phyloP scores from a whole-genome alignment of 2,888 invertebrate species.

The Noctua janthe region DNA sequence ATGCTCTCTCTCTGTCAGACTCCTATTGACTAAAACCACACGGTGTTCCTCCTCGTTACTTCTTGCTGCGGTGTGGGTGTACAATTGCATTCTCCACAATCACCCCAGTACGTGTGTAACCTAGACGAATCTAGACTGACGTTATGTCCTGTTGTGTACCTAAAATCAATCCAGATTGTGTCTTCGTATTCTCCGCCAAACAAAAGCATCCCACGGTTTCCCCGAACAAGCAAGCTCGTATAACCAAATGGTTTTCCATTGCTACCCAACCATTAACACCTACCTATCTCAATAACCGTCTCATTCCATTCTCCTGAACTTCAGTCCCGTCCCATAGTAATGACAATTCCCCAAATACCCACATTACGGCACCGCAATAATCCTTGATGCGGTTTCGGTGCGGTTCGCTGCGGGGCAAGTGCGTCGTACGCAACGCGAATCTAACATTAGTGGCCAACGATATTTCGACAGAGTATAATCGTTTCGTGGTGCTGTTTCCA shows the following conservation, averaged over 20 bases:
- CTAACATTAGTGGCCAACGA: constrained; percentile 59
- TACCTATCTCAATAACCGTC: neutral
- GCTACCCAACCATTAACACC: neutral
- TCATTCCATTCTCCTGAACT: constrained; percentile 22
- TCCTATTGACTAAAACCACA: too few species aligned
- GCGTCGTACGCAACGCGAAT: constrained; percentile 55
- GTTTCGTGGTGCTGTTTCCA: constrained; percentile 44
- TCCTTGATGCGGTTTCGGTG: constrained; percentile 48
- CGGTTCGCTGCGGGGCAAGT: constrained; percentile 35
- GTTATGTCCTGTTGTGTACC: too few species aligned
- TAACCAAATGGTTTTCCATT: neutral
- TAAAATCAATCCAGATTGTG: too few species aligned
- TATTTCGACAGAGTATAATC: constrained; percentile 60
- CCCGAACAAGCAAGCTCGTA: too few species aligned
- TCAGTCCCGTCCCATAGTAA: constrained; percentile 13
- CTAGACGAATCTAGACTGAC: too few species aligned
- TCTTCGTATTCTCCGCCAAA: too few species aligned
- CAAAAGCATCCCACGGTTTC: too few species aligned
- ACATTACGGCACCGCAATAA: constrained; percentile 42
- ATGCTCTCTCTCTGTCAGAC: too few species aligned
- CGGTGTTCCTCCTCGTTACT: too few species aligned
- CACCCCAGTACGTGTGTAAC: too few species aligned
- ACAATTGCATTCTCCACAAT: too few species aligned
- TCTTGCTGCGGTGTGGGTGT: too few species aligned
- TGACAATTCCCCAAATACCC: constrained; percentile 22